Evolutionary conservation across 2,797 vertebrate species (phyloP).

Genomic region (Coracias cyanogaster): DNA sequence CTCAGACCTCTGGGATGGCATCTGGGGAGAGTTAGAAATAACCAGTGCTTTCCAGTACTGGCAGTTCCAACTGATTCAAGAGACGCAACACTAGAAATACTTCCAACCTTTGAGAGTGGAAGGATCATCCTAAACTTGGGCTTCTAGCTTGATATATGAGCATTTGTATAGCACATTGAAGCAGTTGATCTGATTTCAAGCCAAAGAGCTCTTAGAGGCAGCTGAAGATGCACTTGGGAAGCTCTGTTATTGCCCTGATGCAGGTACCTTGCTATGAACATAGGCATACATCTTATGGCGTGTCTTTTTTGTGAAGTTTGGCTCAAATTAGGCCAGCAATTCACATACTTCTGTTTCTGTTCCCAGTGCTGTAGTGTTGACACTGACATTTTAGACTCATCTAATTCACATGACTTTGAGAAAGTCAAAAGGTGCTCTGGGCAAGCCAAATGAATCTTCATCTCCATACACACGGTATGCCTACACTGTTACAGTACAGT

Average conservation of each 20-base stretch:
- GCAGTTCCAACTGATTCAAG: neutral
- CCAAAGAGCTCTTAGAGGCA: neutral
- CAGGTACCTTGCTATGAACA: neutral
- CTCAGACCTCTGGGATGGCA: neutral
- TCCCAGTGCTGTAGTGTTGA: neutral
- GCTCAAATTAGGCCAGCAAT: neutral
- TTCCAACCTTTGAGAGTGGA: neutral
- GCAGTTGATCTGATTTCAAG: neutral
- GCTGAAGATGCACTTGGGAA: neutral
- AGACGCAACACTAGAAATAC: neutral
- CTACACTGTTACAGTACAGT: neutral
- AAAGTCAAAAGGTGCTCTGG: neutral
- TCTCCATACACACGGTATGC: neutral
- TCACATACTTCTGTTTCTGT: neutral
- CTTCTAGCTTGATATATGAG: neutral
- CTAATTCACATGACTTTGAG: neutral
- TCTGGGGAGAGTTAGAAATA: neutral
- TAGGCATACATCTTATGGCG: neutral
- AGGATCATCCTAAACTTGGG: neutral
- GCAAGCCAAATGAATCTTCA: neutral
- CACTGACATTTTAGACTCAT: neutral
- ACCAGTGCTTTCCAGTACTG: neutral
- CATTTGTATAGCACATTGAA: neutral
- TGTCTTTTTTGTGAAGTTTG: neutral
- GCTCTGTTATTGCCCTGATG: neutral